These are phyloP conservation scores for Tridacna crocea DNA, from an alignment of 2,888 invertebrate genomes.

Conservation along the genomic window DNA sequence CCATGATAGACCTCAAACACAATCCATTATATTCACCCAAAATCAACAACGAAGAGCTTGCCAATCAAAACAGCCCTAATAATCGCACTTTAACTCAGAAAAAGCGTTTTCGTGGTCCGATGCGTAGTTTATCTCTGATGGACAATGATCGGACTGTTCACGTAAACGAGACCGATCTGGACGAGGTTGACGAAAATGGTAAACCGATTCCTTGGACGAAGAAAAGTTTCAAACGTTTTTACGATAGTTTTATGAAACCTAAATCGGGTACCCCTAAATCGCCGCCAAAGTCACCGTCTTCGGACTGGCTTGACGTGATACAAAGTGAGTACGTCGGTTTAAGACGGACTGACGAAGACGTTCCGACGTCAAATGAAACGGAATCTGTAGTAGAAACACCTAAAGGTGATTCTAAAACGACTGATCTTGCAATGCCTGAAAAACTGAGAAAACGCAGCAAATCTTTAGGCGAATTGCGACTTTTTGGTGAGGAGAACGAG, in stretches of 20 bases:
- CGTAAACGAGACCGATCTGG: conserved; percentile 58
- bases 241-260: conserved; percentile 65
- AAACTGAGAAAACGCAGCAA: conserved; percentile 66
- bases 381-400: neutral
- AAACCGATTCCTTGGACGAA: conserved; percentile 57
- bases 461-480: conserved; percentile 74
- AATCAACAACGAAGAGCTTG: conserved; percentile 53
- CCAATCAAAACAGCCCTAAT: conserved; percentile 27
- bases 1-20: conserved; percentile 68
- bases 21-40: conserved; percentile 62
- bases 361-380: neutral
- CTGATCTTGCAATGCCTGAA: conserved; percentile 24
- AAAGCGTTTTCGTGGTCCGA: conserved; percentile 42
- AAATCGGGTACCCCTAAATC: conserved; percentile 22
- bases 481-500: conserved; percentile 57
- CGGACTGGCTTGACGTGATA: conserved; percentile 44
- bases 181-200: conserved; percentile 53
- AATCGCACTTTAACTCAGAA: conserved; percentile 51
- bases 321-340: conserved; percentile 58
- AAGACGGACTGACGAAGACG: neutral
- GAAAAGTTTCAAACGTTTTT: conserved; percentile 66
- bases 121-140: conserved; percentile 54
- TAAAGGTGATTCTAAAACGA: neutral
- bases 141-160: conserved; percentile 19
- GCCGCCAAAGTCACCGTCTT: conserved; percentile 21